A percentile compares a stretch with the other conserved stretches of the same genome.
These are phyloP conservation scores for Periophthalmus modestus DNA, from an alignment of 2,113 vertebrate species.

Conservation along the genomic window DNA sequence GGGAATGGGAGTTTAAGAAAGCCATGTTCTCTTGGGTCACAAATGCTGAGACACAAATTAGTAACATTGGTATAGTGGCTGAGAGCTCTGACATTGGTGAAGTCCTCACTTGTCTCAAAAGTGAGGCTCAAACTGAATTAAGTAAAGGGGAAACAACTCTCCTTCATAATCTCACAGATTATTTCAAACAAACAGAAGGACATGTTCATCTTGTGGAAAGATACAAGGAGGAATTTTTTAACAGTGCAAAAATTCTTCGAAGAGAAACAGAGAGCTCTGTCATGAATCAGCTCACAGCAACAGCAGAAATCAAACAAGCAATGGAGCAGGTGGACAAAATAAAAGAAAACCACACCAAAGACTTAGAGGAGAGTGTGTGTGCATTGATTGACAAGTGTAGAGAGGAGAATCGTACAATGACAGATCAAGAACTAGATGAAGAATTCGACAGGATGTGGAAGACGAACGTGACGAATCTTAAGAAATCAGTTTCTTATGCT, in stretches of 20 bases:
- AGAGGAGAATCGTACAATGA: background rate
- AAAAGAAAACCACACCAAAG: conserved; percentile 35
- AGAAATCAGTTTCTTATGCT: background rate
- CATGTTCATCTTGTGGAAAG: conserved; percentile 53
- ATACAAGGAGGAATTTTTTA: conserved; percentile 51
- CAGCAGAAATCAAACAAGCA: conserved; percentile 28
- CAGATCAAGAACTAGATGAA: conserved; percentile 3
- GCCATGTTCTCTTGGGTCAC: conserved; percentile 44
- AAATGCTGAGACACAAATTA: conserved; percentile 48
- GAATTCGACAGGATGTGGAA: conserved; percentile 8
- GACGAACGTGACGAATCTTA: background rate
- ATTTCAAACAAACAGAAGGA: conserved; percentile 40
- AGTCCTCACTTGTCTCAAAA: conserved; percentile 29
- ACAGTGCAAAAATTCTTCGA: conserved; percentile 40
- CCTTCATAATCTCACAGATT: conserved; percentile 44
- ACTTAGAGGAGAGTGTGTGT: conserved; percentile 23
- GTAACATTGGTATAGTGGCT: conserved; percentile 40
- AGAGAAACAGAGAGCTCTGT: conserved; percentile 35
- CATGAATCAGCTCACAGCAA: conserved; percentile 17
- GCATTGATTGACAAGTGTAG: conserved; percentile 4
- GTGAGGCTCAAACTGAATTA: conserved; percentile 34
- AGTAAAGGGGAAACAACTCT: conserved; percentile 28
- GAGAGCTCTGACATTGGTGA: conserved; percentile 16
- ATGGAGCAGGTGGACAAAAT: conserved; percentile 39
- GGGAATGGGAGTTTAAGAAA: conserved; percentile 60